Conservation (phyloP, 2,888 invertebrate species). For the Nebria brevicollis region DNA sequence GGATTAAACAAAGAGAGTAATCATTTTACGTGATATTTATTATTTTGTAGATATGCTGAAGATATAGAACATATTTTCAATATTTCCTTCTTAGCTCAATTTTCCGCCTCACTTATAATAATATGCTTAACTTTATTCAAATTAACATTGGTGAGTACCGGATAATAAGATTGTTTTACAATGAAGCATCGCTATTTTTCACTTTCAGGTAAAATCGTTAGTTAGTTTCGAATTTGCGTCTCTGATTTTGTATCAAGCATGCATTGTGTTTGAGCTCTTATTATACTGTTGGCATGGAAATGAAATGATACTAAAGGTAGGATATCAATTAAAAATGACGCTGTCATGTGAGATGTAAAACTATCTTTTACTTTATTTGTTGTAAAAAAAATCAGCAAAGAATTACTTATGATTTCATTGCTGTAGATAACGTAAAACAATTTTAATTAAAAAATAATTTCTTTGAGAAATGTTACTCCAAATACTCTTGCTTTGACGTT, state of each 20-base stretch:
- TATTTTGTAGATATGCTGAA: constrained; percentile 57
- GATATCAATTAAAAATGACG: not conserved
- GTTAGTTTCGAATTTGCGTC: constrained; percentile 65
- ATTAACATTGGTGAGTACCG: constrained; percentile 56
- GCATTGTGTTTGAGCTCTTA: constrained; percentile 68
- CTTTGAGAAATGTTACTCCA: no score
- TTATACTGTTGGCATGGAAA: constrained; percentile 70
- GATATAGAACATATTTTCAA: constrained; percentile 54
- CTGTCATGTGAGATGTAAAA: not conserved
- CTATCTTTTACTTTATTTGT: not conserved
- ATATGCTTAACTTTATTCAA: constrained; percentile 60
- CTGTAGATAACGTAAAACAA: not conserved
- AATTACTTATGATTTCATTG: no score
- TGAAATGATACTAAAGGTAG: constrained; percentile 67
- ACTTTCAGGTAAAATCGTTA: constrained; percentile 46
- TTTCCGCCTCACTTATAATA: constrained; percentile 57
- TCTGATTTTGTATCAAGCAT: constrained; percentile 66
- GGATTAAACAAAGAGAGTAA: no score
- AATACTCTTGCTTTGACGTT: no score
- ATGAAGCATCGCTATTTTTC: constrained; percentile 6
- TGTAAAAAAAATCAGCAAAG: no score
- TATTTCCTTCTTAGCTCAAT: constrained; percentile 57
- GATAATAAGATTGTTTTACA: not conserved
- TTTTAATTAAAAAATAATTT: not conserved
- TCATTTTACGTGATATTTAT: no score